Evolutionary conservation across 2,797 vertebrate genomes (phyloP), one percentile per base, ranked within the genome.

Genomic region (Anas bernieri): DNA sequence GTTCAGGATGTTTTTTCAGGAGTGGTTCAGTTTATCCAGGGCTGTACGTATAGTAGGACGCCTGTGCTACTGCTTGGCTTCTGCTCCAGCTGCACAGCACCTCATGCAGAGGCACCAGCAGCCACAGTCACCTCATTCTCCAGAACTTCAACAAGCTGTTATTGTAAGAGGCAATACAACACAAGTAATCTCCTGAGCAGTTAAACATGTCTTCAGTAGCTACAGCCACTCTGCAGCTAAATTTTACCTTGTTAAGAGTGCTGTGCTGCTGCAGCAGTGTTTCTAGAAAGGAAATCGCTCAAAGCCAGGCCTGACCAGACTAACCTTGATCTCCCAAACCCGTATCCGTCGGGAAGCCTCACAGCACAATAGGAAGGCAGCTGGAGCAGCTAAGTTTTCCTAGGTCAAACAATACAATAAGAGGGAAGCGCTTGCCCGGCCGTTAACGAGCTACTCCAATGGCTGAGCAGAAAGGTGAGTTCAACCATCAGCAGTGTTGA

Each of bases 361-460:
- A 59, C 39, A 86, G 86, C 88, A 76, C 90, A 96, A 86, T 48
- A 84, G 74, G 90, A 96, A 96, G 66, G 80, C 77, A 83, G 87
- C 59, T 81, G 76, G 37, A 89, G 89, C 39, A 69, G 70, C 75
- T 74, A 66, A 21, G 2, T 55, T 93, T 77, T 90, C 88, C 64
- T 77, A 79, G 33, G 58, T 41, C 68, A 94, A 94, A 88, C 77
- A 94, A 80, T 31, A 72, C 41, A 84, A 61, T 5, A 52, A 81
- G 30, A 93, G 54, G 62, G 45, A 55, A 94, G 33, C 3, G 0
- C 59, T 41, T 18, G 62, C 23, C 52, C 41, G 21, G 46, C 52
- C 20, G 21, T 30, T 14, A 30, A 69, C 20, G 35, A 91, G 68
- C 43, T 54, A 74, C 66, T 83, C 35, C 75, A 75, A 55, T 3